Base-by-base conservation (phyloP, 2,113 vertebrate species). In the Notarius lentiginosus region DNA sequence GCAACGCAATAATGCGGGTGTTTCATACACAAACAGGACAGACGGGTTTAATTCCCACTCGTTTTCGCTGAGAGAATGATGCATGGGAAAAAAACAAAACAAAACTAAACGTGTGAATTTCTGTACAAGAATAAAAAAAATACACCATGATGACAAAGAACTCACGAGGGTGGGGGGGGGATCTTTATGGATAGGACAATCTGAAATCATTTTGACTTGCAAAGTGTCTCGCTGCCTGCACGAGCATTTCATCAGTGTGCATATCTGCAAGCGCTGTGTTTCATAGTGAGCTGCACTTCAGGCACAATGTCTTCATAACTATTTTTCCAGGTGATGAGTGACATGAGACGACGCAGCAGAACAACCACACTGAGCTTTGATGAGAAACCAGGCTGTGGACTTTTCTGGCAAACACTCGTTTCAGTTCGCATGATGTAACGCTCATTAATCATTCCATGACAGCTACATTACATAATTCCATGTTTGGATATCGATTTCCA, bases 21-120 rank as follows among this genome's bases (percentile, higher is more conserved):
- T 87, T 66, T 84, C 56, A 49, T 81, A 66, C 30, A 27, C 27
- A 41, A 85, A 88, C 87, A 17, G 77, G 87, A 75, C 47, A 11
- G 84, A 61, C 89, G 14, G 55, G 87, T 88, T 85, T n/a, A 17
- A 81, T 63, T 65, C 27, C 9, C 30, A 53, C 0, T 9, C 8
- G 7, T 53, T 53, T 53, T n/a, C 22, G 7, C 66, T 20, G 79
- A 24, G 11, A 51, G 60, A 17, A 61, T 27, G 76, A 79, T 82
- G 18, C 47, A 55, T 5, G 20, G 20, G 2, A 11, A 0, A 9
- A 65, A n/a, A 2, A 9, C 27, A n/a, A n/a, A 30, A 30, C 22
- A 65, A n/a, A 24, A 14, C 51, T 53, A 53, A 53, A 53, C 51
- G 51, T 41, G 41, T 41, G 41, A 41, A 41, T 68, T 30, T 6